phyloP scores from a whole-genome alignment of 1,140 invertebrate species.

The Drosophila hydei region DNA sequence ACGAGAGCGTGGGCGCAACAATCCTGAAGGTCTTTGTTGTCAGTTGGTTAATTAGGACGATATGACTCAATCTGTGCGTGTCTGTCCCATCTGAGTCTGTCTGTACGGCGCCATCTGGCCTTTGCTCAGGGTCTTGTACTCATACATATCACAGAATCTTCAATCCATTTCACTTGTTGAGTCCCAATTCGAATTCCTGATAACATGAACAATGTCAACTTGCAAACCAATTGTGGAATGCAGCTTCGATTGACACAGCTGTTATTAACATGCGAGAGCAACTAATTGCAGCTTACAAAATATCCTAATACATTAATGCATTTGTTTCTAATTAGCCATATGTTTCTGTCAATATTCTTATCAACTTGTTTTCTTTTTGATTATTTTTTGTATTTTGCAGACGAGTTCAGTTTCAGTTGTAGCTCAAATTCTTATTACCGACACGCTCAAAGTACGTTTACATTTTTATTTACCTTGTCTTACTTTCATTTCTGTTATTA shows the following conservation, averaged over 20 bases:
- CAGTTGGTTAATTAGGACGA: conserved; percentile 66
- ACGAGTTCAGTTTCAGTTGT: conserved; percentile 73
- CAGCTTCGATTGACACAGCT: no score
- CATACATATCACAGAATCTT: not conserved
- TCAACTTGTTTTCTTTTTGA: conserved; percentile 26
- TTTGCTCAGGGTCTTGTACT: conserved; percentile 17
- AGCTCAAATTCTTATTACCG: conserved; percentile 75
- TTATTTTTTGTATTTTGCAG: conserved; percentile 67
- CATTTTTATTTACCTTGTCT: conserved; percentile 38
- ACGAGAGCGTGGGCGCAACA: not conserved
- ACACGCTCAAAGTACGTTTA: conserved; percentile 78
- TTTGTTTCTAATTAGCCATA: conserved; percentile 28
- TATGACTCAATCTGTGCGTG: conserved; percentile 53
- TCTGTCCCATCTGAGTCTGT: conserved; percentile 14
- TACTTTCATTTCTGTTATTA: conserved; percentile 34
- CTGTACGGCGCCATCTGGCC: conserved; percentile 44
- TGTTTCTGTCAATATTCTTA: conserved; percentile 38
- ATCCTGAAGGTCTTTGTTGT: conserved; percentile 56
- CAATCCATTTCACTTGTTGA: no score
- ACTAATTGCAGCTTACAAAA: not conserved
- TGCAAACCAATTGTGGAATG: not conserved
- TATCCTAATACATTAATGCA: conserved; percentile 34
- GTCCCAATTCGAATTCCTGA: no score
- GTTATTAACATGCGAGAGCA: no score
- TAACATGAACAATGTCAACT: conserved; percentile 40